Evolutionary conservation across 2,797 vertebrate species (phyloP).

Genomic region (Chiloscyllium punctatum): DNA sequence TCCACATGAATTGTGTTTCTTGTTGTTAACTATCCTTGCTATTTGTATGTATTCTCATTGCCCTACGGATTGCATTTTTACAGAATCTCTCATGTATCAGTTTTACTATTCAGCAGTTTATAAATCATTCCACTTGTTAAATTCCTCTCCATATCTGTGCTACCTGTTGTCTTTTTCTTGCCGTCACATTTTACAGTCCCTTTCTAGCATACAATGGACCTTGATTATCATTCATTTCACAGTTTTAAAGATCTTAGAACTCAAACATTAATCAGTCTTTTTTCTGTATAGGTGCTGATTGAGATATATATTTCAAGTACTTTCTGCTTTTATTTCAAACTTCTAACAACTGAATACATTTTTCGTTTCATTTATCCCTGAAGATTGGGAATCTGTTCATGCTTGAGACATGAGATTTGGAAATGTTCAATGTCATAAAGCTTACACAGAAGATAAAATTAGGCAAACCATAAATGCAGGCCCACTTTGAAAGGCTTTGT

Average conservation of each 20-base stretch:
- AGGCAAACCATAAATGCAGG: neutral
- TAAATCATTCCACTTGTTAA: neutral
- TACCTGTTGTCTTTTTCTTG: neutral
- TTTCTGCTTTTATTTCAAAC: neutral
- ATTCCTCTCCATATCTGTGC: neutral
- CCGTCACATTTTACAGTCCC: neutral
- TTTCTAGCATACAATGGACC: neutral
- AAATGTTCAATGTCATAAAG: neutral
- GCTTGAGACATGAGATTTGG: neutral
- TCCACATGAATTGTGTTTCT: neutral
- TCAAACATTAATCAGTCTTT: neutral
- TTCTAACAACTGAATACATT: neutral
- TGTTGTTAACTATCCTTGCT: neutral
- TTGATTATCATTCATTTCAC: neutral
- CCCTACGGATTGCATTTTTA: neutral
- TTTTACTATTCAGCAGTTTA: neutral
- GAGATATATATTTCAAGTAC: neutral
- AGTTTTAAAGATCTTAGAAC: neutral
- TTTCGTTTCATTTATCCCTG: neutral
- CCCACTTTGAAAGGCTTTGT: neutral
- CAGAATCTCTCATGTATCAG: neutral
- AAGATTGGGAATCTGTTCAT: neutral
- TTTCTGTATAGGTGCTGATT: constrained; percentile 10
- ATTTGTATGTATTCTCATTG: constrained; percentile 1
- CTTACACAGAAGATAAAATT: neutral